Evolutionary conservation across 2,113 vertebrate species (phyloP), one percentile per base, ranked within the genome.

Genomic region (Mugil cephalus): DNA sequence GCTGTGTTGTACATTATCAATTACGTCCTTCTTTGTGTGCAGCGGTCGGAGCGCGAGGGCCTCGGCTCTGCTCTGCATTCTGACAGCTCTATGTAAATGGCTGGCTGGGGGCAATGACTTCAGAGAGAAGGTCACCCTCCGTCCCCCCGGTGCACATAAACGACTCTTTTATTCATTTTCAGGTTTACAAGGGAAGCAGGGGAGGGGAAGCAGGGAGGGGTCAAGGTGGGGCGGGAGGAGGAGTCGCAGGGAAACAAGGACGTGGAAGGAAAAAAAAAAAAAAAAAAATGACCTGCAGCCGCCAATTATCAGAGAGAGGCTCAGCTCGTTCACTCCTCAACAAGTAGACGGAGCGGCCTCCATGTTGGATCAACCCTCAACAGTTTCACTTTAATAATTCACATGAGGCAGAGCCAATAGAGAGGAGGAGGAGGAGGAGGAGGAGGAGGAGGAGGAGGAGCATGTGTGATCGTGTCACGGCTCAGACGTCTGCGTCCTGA

Each of bases 51-150:
- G 81, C 80, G 78, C 73, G 80, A 77, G 83, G 89, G 68, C 74
- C 63, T 39, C 60, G 14, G 65, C 79, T 78, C 86, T 69, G 65
- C 89, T 84, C 86, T 70, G 79, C 83, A 80, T 90, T 92, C 89
- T 84, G 46, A 91, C 91, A 94, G 91, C 93, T 91, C 92, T 85
- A 93, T 95, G 94, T 91, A 95, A 94, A 95, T 94, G 88, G 47
- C 50, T 93, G 86, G 90, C 93, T 93, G 91, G 92, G 93, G 92
- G 93, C 93, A 81, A 85, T 19, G 91, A 91, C 94, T 94, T 93
- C 92, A 92, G 83, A 93, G 87, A 93, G 92, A 94, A 94, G 94
- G 94, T 94, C 94, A 94, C 88, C 92, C 88, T 87, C 55, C 87
- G 76, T 92, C n/a, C 93, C 92, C 86, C 75, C 8, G 82, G 78